A percentile compares a stretch with the other conserved stretches of the same genome.
Evolutionary conservation across 1,140 invertebrate species (phyloP).

Genomic region (Medauroidea extradentata): DNA sequence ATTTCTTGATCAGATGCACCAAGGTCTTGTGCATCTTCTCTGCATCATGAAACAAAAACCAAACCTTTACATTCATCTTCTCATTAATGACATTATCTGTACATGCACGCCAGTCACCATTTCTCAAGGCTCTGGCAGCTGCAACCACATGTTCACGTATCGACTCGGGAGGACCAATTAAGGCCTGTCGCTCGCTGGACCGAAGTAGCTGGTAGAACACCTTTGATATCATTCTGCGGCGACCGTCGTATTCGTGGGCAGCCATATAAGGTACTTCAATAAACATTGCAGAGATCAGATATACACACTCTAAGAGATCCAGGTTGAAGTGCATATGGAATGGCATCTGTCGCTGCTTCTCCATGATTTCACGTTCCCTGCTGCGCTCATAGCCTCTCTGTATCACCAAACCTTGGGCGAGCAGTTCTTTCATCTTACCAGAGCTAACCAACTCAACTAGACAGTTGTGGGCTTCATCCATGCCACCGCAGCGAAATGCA

Average conservation of each 20-base stretch:
- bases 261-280: slow-evolving; percentile 99
- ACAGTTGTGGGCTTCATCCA: slow-evolving; percentile 96
- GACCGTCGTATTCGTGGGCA: slow-evolving; percentile 95
- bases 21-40: slow-evolving; percentile 93
- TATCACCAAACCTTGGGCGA: slow-evolving; percentile 87
- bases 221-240: slow-evolving; percentile 96
- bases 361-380: slow-evolving; percentile 97
- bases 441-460: slow-evolving; percentile 97
- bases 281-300: slow-evolving; percentile 97
- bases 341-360: slow-evolving; percentile 96
- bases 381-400: slow-evolving; percentile 92
- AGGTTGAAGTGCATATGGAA: slow-evolving; percentile 99
- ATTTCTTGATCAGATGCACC: slow-evolving; percentile 90
- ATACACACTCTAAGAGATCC: slow-evolving; percentile 97
- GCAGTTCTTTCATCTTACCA: slow-evolving; percentile 91
- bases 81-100: slow-evolving; percentile 96
- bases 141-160: slow-evolving; percentile 99
- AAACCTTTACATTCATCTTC: slow-evolving; percentile 99
- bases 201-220: slow-evolving; percentile 98
- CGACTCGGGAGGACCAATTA: slow-evolving; percentile 96
- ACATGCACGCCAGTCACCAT: slow-evolving; percentile 94
- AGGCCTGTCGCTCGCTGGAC: slow-evolving; percentile 89
- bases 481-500: slow-evolving; percentile 95
- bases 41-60: slow-evolving; percentile 94
- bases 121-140: slow-evolving; percentile 96